Percentiles rank a stretch among this genome's conserved stretches.
Evolutionary conservation across 2,113 vertebrate species (phyloP).

Genomic region (Ranitomeya imitator): DNA sequence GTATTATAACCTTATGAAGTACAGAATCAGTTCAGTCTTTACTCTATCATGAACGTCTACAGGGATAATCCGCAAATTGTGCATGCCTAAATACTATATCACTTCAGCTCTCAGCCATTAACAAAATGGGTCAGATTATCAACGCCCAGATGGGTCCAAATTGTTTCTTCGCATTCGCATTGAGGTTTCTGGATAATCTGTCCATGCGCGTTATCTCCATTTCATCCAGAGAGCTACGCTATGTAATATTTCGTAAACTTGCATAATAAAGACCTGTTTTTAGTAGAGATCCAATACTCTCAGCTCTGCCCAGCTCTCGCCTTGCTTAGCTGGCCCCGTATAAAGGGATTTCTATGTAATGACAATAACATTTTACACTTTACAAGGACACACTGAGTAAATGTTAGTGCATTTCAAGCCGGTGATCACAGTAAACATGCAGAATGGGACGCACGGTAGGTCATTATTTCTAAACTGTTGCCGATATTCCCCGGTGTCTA

Average conservation of each 20-base stretch:
- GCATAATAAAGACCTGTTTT: neutral
- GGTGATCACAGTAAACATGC: conserved; percentile 43
- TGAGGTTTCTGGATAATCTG: conserved; percentile 36
- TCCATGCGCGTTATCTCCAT: conserved; percentile 35
- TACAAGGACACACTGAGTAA: conserved; percentile 28
- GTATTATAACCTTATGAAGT: neutral
- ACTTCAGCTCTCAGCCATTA: conserved; percentile 45
- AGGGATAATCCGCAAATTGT: conserved; percentile 48
- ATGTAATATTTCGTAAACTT: conserved; percentile 43
- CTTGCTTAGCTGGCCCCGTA: neutral
- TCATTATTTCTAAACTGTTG: conserved; percentile 29
- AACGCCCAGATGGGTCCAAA: conserved; percentile 51
- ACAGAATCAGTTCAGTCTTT: neutral
- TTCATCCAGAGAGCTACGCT: conserved; percentile 26
- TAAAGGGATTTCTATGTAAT: conserved; percentile 32
- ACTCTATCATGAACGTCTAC: conserved; percentile 1
- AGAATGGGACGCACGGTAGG: conserved; percentile 12
- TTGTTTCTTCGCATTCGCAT: conserved; percentile 47
- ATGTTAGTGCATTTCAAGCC: conserved; percentile 41
- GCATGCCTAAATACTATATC: conserved; percentile 47
- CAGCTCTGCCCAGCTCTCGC: neutral
- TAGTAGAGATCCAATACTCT: conserved; percentile 12
- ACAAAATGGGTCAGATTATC: conserved; percentile 55
- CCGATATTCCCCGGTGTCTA: conserved; percentile 7
- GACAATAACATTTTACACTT: conserved; percentile 40